Evolutionary conservation across 1,140 invertebrate genomes (phyloP).

Genomic region (Meloidogyne chitwoodi): DNA sequence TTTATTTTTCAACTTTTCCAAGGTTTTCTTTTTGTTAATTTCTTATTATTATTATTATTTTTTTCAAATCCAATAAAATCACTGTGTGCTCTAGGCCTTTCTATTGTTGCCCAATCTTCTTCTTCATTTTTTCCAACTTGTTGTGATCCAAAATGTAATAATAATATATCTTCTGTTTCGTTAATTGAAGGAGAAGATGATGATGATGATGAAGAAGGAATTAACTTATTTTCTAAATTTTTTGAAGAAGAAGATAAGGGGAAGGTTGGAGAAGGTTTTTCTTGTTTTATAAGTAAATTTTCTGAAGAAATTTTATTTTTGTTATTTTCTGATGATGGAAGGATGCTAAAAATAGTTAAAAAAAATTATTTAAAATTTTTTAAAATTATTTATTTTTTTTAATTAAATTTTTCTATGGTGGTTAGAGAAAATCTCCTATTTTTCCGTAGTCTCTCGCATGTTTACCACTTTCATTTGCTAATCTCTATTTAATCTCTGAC

Average conservation of each 20-base stretch:
- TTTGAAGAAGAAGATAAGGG: neutral
- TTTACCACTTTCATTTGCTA: too few relatives aligned
- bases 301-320: neutral
- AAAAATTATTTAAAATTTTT: too few relatives aligned
- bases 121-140: neutral
- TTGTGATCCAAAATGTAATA: neutral
- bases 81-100: conserved; percentile 5
- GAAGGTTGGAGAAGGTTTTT: neutral
- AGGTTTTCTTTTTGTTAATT: neutral
- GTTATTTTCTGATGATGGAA: neutral
- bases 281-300: neutral
- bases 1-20: neutral
- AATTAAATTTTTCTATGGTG: neutral
- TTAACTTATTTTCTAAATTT: neutral
- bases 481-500: too few relatives aligned
- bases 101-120: neutral
- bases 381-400: too few relatives aligned
- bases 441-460: too few relatives aligned
- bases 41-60: neutral
- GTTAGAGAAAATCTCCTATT: neutral
- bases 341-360: neutral
- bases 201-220: neutral
- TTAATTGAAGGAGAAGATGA: neutral
- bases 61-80: neutral
- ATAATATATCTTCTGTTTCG: neutral